phyloP scores from a whole-genome alignment of 1,140 invertebrate genomes.

The Pachypsylla venusta region DNA sequence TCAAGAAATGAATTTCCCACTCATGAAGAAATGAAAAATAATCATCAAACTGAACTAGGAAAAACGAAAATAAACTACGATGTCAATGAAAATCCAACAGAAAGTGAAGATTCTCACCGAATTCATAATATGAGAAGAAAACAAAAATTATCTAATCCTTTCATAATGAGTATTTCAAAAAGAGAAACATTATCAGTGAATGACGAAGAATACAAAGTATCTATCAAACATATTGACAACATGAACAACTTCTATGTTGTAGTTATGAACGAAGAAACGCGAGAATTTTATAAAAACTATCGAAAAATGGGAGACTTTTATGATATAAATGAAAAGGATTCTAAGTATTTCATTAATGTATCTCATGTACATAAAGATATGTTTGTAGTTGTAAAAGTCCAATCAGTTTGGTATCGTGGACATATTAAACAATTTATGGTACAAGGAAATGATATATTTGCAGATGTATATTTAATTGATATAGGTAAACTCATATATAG shows the following conservation, averaged over 20 bases:
- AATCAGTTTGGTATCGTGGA: constrained; percentile 4
- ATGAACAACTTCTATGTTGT: neutral
- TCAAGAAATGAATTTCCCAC: too few species aligned
- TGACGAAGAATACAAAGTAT: neutral
- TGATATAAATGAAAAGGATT: neutral
- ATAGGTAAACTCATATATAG: neutral
- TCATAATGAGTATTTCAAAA: too few species aligned
- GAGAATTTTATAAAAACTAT: neutral
- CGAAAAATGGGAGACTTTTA: neutral
- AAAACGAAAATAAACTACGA: too few species aligned
- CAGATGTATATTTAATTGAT: neutral
- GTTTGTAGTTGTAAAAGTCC: neutral
- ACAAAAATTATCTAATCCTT: too few species aligned
- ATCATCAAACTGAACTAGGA: too few species aligned
- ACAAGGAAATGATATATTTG: neutral
- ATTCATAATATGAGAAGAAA: too few species aligned
- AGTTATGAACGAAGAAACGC: neutral
- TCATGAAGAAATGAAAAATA: too few species aligned
- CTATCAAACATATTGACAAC: constrained; percentile 3
- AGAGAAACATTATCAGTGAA: too few species aligned
- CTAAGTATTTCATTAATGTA: neutral
- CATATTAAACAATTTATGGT: neutral
- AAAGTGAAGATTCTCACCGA: too few species aligned
- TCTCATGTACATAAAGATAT: neutral
- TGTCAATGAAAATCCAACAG: too few species aligned